These are phyloP conservation scores for Tetheella fluctuosa DNA, from an alignment of 2,888 invertebrate genomes.

Conservation along the genomic window DNA sequence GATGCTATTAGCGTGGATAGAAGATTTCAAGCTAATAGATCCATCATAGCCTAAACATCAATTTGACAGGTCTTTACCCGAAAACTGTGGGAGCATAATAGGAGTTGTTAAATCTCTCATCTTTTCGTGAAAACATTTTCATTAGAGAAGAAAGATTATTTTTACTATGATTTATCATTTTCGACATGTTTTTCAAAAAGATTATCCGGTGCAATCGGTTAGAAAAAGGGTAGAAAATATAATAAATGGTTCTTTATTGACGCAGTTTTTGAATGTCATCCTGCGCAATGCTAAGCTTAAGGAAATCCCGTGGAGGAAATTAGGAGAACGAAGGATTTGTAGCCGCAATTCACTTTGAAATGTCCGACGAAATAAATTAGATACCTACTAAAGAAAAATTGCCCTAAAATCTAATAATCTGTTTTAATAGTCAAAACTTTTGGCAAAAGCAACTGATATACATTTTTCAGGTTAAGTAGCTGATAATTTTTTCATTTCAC, in stretches of 20 bases:
- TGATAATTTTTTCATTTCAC: conserved; percentile 22
- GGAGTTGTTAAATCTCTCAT: not conserved
- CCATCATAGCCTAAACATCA: not conserved
- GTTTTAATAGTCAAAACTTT: conserved; percentile 10
- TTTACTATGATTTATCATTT: not conserved
- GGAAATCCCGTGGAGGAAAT: not conserved
- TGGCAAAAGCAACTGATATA: conserved; percentile 17
- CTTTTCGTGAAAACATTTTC: not conserved
- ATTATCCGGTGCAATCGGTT: not conserved
- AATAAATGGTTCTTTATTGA: conserved; percentile 13
- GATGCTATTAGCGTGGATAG: too few species aligned
- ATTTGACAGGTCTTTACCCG: not conserved
- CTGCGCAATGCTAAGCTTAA: not conserved
- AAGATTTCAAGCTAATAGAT: not conserved
- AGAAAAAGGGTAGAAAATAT: conserved; percentile 12
- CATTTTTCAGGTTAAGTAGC: conserved; percentile 24
- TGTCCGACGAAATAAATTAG: not conserved
- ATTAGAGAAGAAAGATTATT: not conserved
- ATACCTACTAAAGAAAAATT: not conserved
- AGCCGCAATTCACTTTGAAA: not conserved
- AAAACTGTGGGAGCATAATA: conserved; percentile 2
- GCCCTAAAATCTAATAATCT: not conserved
- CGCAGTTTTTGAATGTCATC: conserved; percentile 7
- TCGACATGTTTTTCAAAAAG: not conserved
- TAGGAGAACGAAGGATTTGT: not conserved